A percentile compares a stretch with the other conserved stretches of the same genome.
Conservation (phyloP, 2,113 vertebrate genomes). For the Acanthisitta chloris region DNA sequence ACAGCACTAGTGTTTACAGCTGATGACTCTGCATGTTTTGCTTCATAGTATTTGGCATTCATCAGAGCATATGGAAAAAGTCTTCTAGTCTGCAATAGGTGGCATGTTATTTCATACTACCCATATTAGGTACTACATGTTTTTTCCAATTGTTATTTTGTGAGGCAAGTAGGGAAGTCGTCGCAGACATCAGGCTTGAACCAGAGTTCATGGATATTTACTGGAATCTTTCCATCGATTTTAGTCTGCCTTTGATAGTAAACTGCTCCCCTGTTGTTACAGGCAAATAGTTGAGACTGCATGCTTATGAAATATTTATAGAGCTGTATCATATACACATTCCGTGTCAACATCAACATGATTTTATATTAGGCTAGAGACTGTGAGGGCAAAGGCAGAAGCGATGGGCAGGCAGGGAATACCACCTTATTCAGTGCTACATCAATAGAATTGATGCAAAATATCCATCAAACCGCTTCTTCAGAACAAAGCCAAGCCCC, state of each 20-base stretch:
- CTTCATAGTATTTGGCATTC: background rate
- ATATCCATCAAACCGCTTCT: background rate
- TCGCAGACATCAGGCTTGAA: background rate
- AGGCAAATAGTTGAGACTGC: background rate
- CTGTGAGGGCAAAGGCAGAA: background rate
- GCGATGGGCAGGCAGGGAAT: background rate
- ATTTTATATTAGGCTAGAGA: constrained; percentile 26
- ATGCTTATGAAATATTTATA: constrained; percentile 30
- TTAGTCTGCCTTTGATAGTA: background rate
- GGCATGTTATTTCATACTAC: background rate
- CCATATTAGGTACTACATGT: background rate
- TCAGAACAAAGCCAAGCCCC: background rate
- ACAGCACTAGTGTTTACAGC: background rate
- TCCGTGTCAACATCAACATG: constrained; percentile 5
- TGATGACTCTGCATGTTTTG: background rate
- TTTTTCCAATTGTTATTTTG: background rate
- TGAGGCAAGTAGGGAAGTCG: background rate
- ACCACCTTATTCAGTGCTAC: background rate
- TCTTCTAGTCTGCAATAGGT: constrained; percentile 20
- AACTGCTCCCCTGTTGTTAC: background rate
- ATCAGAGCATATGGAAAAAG: constrained; percentile 24
- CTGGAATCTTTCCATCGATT: background rate
- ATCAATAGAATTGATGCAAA: background rate
- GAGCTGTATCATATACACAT: background rate
- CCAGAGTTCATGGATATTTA: background rate